Evolutionary conservation across 2,797 vertebrate genomes (phyloP).

Genomic region (Acestrorhynchus altus): DNA sequence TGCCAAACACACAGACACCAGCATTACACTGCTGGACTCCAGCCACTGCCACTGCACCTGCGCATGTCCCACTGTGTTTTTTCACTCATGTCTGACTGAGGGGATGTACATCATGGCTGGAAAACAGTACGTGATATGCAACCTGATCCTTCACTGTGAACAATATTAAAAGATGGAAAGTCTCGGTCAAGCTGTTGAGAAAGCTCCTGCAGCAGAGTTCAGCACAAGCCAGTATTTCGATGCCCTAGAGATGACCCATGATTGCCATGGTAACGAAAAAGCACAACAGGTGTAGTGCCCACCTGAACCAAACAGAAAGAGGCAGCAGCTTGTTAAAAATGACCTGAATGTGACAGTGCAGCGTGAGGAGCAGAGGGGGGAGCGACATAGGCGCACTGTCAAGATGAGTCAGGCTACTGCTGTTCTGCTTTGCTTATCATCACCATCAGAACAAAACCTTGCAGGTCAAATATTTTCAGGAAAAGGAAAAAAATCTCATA

Average conservation of each 20-base stretch:
- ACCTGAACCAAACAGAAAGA: slow-evolving; percentile 74
- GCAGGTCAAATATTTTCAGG: neutral
- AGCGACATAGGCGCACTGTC: slow-evolving; percentile 28
- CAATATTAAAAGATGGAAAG: neutral
- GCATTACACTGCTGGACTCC: slow-evolving; percentile 29
- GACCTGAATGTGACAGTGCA: slow-evolving; percentile 75
- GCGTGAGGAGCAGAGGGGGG: slow-evolving; percentile 58
- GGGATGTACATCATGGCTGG: neutral
- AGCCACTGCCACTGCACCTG: slow-evolving; percentile 29
- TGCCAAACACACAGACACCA: slow-evolving; percentile 45
- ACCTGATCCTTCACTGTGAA: neutral
- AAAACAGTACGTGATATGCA: neutral
- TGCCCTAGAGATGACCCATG: slow-evolving; percentile 63
- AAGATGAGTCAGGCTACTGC: slow-evolving; percentile 64
- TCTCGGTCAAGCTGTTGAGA: slow-evolving; percentile 6
- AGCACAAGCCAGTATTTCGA: slow-evolving; percentile 31
- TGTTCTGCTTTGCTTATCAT: neutral
- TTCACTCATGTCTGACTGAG: neutral
- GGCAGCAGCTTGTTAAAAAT: slow-evolving; percentile 78
- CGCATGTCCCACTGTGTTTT: slow-evolving; percentile 17
- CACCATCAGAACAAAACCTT: neutral
- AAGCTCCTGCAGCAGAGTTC: neutral
- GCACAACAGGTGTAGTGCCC: slow-evolving; percentile 74
- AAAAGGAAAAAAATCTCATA: too few species aligned
- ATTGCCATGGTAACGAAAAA: slow-evolving; percentile 75